A percentile compares a stretch with the other conserved stretches of the same genome.
These are phyloP conservation scores for Amphimedon queenslandica DNA, from an alignment of 37 sponge, comb jelly and placozoan species.

Conservation along the genomic window DNA sequence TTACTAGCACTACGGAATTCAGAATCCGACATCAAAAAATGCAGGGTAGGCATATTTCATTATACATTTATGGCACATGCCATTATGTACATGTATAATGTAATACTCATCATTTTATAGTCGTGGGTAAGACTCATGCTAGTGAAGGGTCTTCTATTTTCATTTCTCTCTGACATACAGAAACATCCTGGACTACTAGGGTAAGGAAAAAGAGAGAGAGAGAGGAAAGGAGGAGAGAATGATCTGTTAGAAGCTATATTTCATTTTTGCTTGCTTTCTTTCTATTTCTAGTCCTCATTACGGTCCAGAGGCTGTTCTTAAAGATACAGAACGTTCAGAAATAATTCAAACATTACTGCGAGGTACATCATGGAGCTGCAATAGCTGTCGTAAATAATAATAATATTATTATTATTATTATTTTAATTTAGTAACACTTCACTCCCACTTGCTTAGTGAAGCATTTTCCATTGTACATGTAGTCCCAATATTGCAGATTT, in stretches of 20 bases:
- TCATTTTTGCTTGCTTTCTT: neutral
- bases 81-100: no score
- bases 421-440: no score
- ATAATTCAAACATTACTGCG: conserved; percentile 23
- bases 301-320: conserved; percentile 22
- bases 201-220: conserved; percentile 17
- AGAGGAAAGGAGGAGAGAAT: no score
- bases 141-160: conserved; percentile 25
- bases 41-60: conserved; percentile 56
- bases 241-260: no score
- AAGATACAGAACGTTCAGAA: conserved; percentile 36
- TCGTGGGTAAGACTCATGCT: conserved; percentile 54
- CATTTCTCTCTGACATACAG: conserved; percentile 49
- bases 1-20: conserved; percentile 36
- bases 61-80: no score
- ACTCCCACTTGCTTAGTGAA: no score
- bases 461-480: neutral
- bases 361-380: no score
- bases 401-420: no score
- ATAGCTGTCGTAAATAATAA: no score
- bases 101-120: conserved; percentile 3
- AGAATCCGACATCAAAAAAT: conserved; percentile 61
- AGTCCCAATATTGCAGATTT: neutral
- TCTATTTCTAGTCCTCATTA: conserved; percentile 29
- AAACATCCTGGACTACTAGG: conserved; percentile 48